phyloP scores from a whole-genome alignment of 2,888 invertebrate genomes.

The Philonicus albiceps region DNA sequence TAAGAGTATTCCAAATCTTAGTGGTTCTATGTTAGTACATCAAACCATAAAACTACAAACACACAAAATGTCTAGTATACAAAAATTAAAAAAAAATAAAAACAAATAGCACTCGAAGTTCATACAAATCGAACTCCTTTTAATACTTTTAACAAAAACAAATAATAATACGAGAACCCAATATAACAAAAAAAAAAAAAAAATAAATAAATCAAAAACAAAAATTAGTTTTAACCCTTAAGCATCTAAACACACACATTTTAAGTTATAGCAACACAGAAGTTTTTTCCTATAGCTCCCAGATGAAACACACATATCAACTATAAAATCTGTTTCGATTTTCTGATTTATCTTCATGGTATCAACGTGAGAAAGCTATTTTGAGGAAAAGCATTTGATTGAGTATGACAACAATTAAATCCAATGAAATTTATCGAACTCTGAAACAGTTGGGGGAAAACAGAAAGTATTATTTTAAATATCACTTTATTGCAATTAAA shows the following conservation, averaged over 20 bases:
- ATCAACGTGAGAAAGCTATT: background rate
- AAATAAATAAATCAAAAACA: background rate
- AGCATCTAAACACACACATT: background rate
- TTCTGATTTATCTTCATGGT: background rate
- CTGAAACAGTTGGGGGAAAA: slow-evolving; percentile 15
- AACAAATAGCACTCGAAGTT: background rate
- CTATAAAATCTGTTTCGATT: background rate
- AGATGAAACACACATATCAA: background rate
- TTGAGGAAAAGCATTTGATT: background rate
- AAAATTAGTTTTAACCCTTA: background rate
- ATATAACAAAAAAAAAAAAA: background rate
- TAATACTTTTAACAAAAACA: background rate
- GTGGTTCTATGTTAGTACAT: background rate
- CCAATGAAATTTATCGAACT: background rate
- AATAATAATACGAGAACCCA: background rate
- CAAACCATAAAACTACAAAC: background rate
- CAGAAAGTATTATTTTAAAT: slow-evolving; percentile 37
- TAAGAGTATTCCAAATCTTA: background rate
- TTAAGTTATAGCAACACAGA: background rate
- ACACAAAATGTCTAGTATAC: background rate
- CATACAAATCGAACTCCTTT: background rate
- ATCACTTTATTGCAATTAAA: slow-evolving; percentile 41
- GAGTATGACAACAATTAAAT: background rate
- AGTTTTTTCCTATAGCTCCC: background rate
- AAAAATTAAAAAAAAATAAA: no score